phyloP scores from a whole-genome alignment of 2,797 vertebrate genomes.

The Glyptemys insculpta region DNA sequence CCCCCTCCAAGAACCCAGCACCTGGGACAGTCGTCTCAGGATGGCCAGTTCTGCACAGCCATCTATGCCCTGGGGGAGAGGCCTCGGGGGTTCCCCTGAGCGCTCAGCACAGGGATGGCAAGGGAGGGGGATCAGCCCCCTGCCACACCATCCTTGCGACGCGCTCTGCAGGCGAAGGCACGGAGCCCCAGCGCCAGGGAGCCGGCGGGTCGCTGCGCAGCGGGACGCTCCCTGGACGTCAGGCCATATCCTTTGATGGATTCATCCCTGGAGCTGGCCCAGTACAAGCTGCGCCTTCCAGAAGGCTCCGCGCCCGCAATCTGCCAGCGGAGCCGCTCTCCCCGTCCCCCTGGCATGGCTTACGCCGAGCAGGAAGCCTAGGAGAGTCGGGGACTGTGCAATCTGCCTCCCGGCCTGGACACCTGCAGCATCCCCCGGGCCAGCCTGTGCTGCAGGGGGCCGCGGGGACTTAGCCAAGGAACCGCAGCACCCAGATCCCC shows the following conservation, averaged over 20 bases:
- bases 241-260: background rate
- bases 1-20: too few species aligned
- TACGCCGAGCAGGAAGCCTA: background rate
- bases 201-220: background rate
- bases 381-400: background rate
- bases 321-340: background rate
- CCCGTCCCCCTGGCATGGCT: background rate
- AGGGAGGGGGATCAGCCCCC: too few species aligned
- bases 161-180: background rate
- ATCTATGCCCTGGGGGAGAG: too few species aligned
- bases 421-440: too few species aligned
- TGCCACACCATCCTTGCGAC: too few species aligned
- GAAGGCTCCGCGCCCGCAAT: background rate
- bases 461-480: background rate
- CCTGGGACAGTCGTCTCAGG: too few species aligned
- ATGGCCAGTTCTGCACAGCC: too few species aligned
- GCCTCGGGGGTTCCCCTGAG: background rate
- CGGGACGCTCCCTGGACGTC: background rate
- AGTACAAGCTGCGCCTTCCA: background rate
- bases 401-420: background rate
- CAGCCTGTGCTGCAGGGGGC: accelerated
- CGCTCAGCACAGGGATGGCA: background rate
- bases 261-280: too few species aligned
- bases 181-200: background rate
- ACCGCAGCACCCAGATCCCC: background rate